phyloP scores from a whole-genome alignment of 2,113 vertebrate genomes.

The Crotalus helleri region DNA sequence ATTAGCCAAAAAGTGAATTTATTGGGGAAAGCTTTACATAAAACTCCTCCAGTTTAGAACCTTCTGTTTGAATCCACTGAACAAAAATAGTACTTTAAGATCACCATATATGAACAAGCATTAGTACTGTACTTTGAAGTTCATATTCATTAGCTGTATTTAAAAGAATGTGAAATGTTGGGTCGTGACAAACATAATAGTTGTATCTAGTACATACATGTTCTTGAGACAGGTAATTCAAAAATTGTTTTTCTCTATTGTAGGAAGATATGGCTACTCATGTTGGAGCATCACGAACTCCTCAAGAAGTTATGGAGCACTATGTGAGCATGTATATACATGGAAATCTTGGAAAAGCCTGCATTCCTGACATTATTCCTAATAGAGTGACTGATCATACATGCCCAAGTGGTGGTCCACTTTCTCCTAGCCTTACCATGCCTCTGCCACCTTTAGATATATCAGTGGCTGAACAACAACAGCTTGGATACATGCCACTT shows the following conservation, averaged over 20 bases:
- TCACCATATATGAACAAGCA: neutral
- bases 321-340: constrained; percentile 99
- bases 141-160: neutral
- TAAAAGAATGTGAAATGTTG: neutral
- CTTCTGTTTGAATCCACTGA: neutral
- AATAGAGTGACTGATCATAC: constrained; percentile 98
- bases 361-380: constrained; percentile 94
- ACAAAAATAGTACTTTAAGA: neutral
- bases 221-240: neutral
- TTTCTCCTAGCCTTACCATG: constrained; percentile 91
- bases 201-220: neutral
- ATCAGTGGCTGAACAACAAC: constrained; percentile 89
- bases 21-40: neutral
- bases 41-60: neutral
- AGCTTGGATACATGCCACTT: constrained; percentile 97
- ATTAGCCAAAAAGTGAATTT: neutral
- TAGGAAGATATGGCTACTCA: constrained; percentile 98
- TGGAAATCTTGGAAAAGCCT: constrained; percentile 95
- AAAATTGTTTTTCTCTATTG: neutral
- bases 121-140: neutral
- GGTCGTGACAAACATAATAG: neutral
- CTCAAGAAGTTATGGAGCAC: constrained; percentile 97
- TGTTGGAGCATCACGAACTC: constrained; percentile 86
- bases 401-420: constrained; percentile 87
- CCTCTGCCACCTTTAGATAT: constrained; percentile 89